These are phyloP conservation scores for Lepidurus couesii DNA, from an alignment of 1,140 invertebrate species.

Conservation along the genomic window DNA sequence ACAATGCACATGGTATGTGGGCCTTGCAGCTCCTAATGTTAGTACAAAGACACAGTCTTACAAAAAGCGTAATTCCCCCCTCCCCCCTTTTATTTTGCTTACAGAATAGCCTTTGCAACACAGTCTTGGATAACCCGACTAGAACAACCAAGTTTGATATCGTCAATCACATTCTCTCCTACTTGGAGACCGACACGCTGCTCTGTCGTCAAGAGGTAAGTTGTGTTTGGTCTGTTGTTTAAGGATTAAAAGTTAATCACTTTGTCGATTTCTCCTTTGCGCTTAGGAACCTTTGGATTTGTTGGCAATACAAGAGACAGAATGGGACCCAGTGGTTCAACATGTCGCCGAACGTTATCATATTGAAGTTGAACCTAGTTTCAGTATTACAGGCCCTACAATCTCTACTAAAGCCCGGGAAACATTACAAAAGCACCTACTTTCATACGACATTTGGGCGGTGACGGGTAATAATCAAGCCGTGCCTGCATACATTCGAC, in stretches of 20 bases:
- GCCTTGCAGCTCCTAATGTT: constrained; percentile 33
- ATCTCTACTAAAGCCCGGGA: constrained; percentile 60
- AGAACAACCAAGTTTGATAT: constrained; percentile 68
- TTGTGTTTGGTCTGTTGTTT: constrained; percentile 44
- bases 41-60: constrained; percentile 35
- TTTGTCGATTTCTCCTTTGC: neutral
- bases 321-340: constrained; percentile 81
- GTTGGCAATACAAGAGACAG: constrained; percentile 62
- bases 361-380: constrained; percentile 64
- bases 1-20: constrained; percentile 78
- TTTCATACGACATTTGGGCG: constrained; percentile 69
- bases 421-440: constrained; percentile 61
- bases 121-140: constrained; percentile 83
- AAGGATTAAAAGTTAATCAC: neutral
- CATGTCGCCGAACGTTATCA: constrained; percentile 79
- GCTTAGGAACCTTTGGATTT: constrained; percentile 64
- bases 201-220: constrained; percentile 68
- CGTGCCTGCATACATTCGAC: constrained; percentile 33
- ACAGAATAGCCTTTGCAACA: constrained; percentile 82
- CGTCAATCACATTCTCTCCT: constrained; percentile 70
- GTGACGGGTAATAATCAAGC: constrained; percentile 58
- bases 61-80: neutral
- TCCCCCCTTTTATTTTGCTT: constrained; percentile 40
- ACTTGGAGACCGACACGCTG: constrained; percentile 80
- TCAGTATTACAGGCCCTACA: constrained; percentile 58